These are phyloP conservation scores for Enteromius mattozi DNA, from an alignment of 2,797 vertebrate genomes.

Conservation along the genomic window DNA sequence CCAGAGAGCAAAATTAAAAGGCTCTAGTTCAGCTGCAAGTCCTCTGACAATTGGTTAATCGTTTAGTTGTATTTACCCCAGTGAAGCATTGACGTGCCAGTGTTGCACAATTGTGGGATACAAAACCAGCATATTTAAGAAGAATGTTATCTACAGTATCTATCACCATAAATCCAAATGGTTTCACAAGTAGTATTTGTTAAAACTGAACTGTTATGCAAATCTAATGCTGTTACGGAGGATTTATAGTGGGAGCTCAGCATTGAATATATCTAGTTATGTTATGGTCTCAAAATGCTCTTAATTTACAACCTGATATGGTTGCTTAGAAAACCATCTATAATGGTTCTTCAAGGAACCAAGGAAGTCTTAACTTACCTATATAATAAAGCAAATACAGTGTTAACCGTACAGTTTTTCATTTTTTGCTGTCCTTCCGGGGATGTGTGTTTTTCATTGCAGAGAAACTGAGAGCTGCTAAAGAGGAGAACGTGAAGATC, in stretches of 20 bases:
- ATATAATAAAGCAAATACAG: not conserved
- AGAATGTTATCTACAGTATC: not conserved
- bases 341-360: not conserved
- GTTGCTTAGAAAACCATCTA: no score
- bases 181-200: not conserved
- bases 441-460: constrained; percentile 59
- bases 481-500: constrained; percentile 86
- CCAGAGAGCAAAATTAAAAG: not conserved
- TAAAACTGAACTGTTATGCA: not conserved
- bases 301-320: not conserved
- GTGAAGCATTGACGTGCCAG: not conserved
- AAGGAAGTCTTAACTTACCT: no score
- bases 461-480: constrained; percentile 86
- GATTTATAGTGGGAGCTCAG: not conserved
- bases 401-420: not conserved
- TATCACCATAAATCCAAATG: not conserved
- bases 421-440: not conserved
- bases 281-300: not conserved
- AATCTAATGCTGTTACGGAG: not conserved
- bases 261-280: not conserved
- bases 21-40: not conserved
- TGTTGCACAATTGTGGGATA: not conserved
- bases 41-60: constrained; percentile 12
- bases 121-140: not conserved
- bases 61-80: constrained; percentile 3